Evolutionary conservation across 1,140 invertebrate species (phyloP).

Genomic region (Fopius arisanus): DNA sequence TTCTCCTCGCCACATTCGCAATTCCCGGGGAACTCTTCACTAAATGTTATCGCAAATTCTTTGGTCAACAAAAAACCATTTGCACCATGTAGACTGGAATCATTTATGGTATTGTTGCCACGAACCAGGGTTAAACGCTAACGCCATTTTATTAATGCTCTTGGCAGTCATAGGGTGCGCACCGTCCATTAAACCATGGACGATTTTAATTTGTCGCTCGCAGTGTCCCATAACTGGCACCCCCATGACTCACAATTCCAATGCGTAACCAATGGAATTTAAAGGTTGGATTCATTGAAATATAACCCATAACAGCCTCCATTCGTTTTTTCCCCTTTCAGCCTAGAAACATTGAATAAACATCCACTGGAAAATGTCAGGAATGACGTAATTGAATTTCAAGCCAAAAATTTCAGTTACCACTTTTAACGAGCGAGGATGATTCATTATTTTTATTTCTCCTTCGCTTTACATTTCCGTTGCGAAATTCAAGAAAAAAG

Average conservation of each 20-base stretch:
- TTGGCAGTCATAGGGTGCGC: conserved; percentile 13
- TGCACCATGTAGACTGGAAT: not conserved
- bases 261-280: conserved; percentile 32
- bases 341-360: not conserved
- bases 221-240: not conserved
- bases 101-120: not conserved
- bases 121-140: not conserved
- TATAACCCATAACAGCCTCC: conserved; percentile 11
- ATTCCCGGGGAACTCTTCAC: too few species aligned
- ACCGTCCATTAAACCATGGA: conserved; percentile 46
- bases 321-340: not conserved
- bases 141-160: not conserved
- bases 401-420: not conserved
- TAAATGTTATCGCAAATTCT: not conserved
- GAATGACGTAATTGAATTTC: conserved; percentile 1
- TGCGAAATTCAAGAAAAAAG: not conserved
- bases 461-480: not conserved
- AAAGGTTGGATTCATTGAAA: conserved; percentile 29
- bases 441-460: not conserved
- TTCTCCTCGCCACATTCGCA: too few species aligned
- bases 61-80: too few species aligned
- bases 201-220: conserved; percentile 42
- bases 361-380: not conserved
- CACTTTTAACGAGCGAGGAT: not conserved
- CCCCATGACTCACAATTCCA: conserved; percentile 25